Evolutionary conservation across 64 coral and sea anemone genomes (phyloP).

Genomic region (Platygyra sinensis): DNA sequence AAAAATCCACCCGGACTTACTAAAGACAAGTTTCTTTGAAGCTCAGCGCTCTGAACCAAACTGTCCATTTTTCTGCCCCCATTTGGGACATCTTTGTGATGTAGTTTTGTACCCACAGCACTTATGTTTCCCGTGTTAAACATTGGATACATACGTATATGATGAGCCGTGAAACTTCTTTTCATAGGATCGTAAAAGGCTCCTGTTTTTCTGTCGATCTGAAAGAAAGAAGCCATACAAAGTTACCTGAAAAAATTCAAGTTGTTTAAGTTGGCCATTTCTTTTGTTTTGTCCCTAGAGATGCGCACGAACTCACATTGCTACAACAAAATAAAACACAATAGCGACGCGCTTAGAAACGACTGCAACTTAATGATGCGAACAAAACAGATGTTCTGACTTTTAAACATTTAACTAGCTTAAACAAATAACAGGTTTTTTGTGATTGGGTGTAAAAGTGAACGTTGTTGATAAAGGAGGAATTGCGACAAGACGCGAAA

Average conservation of each 20-base stretch:
- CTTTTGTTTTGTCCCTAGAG: not conserved
- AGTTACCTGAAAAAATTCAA: not conserved
- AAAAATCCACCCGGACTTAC: conserved; percentile 30
- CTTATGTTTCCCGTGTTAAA: not conserved
- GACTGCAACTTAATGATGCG: not conserved
- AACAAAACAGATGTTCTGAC: conserved; percentile 8
- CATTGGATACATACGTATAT: not conserved
- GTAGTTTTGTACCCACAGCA: not conserved
- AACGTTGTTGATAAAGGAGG: not conserved
- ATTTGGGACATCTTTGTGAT: not conserved
- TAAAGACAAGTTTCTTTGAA: not conserved
- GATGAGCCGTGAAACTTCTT: not conserved
- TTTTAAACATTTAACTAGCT: conserved; percentile 10
- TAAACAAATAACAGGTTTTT: conserved; percentile 5
- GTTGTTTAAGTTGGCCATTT: not conserved
- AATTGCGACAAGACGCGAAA: not conserved
- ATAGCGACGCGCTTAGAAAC: not conserved
- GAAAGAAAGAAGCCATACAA: not conserved
- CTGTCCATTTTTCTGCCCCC: not conserved
- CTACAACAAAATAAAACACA: not conserved
- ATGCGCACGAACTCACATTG: not conserved
- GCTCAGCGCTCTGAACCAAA: conserved; percentile 4
- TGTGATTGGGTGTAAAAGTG: conserved; percentile 16
- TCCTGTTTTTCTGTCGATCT: not conserved
- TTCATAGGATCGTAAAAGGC: not conserved